A percentile compares a stretch with the other conserved stretches of the same genome.
phyloP scores from a whole-genome alignment of 2,888 invertebrate genomes.

The Arrhopalites spinosus region DNA sequence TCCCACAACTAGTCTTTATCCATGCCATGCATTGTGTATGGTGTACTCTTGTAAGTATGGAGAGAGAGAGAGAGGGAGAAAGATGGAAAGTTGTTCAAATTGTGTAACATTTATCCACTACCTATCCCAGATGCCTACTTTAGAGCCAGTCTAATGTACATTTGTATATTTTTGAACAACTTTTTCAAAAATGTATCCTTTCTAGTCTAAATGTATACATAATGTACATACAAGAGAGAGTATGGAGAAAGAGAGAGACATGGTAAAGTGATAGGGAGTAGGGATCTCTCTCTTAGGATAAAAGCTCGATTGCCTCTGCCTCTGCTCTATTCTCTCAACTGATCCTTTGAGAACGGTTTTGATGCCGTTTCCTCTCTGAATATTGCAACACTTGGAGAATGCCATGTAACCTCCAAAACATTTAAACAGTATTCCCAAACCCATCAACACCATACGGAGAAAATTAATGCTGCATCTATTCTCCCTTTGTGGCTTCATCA shows the following conservation, averaged over 20 bases:
- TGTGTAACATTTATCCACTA: constrained; percentile 6
- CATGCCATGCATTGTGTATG: too few species aligned
- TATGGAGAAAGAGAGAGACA: constrained; percentile 5
- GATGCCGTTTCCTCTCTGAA: constrained; percentile 43
- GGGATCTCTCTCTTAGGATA: not conserved
- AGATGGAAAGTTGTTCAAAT: not conserved
- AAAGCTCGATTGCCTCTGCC: constrained; percentile 23
- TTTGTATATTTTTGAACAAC: constrained; percentile 12
- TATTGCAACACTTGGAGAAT: constrained; percentile 42
- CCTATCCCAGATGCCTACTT: constrained; percentile 17
- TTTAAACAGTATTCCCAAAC: constrained; percentile 43
- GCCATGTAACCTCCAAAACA: constrained; percentile 23
- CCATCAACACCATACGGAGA: constrained; percentile 53
- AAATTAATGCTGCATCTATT: constrained; percentile 50
- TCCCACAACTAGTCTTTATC: not conserved
- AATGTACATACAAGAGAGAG: not conserved
- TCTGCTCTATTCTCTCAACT: constrained; percentile 24
- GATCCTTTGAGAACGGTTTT: constrained; percentile 46
- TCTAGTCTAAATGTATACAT: not conserved
- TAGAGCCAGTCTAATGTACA: constrained; percentile 6
- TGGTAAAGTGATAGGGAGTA: not conserved
- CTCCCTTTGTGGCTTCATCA: constrained; percentile 53
- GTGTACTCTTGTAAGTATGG: not conserved
- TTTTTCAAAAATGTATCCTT: not conserved
- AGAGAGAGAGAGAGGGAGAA: not conserved